Evolutionary conservation across 2,113 vertebrate genomes (phyloP).

Genomic region (Syngnathus typhle): DNA sequence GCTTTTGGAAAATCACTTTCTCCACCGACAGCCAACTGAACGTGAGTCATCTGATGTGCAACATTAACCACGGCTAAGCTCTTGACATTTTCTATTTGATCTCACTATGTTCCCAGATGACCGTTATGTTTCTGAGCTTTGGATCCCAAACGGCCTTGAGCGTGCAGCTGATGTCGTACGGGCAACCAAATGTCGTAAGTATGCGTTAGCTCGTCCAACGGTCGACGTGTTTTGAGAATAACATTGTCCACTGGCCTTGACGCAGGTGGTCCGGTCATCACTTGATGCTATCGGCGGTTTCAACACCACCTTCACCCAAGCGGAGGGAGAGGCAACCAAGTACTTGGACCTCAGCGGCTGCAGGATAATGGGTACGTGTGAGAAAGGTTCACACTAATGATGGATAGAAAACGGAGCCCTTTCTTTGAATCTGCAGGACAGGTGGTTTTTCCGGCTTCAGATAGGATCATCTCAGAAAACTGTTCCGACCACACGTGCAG

Average conservation of each 20-base stretch:
- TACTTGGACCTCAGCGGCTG: conserved; percentile 4
- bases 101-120: neutral
- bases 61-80: neutral
- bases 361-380: neutral
- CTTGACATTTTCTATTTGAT: neutral
- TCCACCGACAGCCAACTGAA: neutral
- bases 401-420: neutral
- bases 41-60: neutral
- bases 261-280: neutral
- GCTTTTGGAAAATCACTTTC: neutral
- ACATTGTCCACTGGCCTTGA: neutral
- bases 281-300: no score
- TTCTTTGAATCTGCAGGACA: neutral
- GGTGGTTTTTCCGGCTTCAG: neutral
- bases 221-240: neutral
- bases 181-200: neutral
- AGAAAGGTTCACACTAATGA: neutral
- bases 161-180: neutral
- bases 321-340: neutral
- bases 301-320: neutral
- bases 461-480: no score
- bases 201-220: neutral
- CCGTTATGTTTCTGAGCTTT: neutral
- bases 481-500: neutral
- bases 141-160: neutral